phyloP scores from a whole-genome alignment of 2,888 invertebrate species.

The Masnerella sp. region DNA sequence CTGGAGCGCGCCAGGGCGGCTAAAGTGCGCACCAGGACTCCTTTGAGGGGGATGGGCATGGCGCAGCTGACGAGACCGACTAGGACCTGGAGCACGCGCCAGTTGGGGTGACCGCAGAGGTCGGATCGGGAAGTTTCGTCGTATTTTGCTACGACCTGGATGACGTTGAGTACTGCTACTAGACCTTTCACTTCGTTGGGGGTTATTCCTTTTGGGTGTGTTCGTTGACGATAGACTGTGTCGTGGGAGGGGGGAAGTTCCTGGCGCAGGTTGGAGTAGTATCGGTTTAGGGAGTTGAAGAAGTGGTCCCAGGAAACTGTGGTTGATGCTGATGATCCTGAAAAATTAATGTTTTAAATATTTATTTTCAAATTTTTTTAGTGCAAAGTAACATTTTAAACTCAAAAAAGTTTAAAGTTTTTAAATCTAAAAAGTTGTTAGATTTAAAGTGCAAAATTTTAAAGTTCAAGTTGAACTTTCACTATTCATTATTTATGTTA shows the following conservation, averaged over 20 bases:
- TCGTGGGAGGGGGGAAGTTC: slow-evolving; percentile 83
- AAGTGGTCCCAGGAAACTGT: slow-evolving; percentile 91
- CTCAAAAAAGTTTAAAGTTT: too few relatives aligned
- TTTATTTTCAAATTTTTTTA: background rate
- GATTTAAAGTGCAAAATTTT: too few relatives aligned
- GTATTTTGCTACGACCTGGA: slow-evolving; percentile 87
- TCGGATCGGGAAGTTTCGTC: slow-evolving; percentile 89
- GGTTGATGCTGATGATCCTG: slow-evolving; percentile 77
- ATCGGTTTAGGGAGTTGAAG: slow-evolving; percentile 86
- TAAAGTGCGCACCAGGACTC: slow-evolving; percentile 87
- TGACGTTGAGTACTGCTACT: slow-evolving; percentile 87
- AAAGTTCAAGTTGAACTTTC: too few relatives aligned
- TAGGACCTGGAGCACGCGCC: slow-evolving; percentile 89
- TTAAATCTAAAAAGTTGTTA: too few relatives aligned
- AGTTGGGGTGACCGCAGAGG: slow-evolving; percentile 92
- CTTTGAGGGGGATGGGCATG: slow-evolving; percentile 91
- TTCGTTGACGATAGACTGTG: slow-evolving; percentile 81
- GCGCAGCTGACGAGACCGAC: slow-evolving; percentile 92
- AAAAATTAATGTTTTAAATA: background rate
- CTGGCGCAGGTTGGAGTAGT: slow-evolving; percentile 85
- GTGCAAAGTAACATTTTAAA: too few relatives aligned
- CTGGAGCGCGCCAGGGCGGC: slow-evolving; percentile 84
- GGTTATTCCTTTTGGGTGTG: slow-evolving; percentile 82
- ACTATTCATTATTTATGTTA: too few relatives aligned
- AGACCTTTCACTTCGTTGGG: slow-evolving; percentile 92